Base-by-base conservation (phyloP, 2,888 invertebrate species). In the Folsomia manolachei region DNA sequence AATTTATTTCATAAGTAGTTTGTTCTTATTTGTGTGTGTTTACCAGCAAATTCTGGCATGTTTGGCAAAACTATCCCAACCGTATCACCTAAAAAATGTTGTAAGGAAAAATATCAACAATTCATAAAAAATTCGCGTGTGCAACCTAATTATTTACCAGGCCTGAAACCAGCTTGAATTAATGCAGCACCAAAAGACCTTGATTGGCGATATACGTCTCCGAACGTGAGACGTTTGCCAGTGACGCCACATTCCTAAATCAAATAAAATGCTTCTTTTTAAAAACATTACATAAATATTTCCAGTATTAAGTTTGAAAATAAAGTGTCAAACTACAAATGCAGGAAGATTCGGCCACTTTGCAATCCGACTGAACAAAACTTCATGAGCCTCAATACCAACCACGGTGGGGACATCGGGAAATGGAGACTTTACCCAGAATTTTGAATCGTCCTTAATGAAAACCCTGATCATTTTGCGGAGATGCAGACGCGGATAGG, bases 11-110 rank as follows among this genome's bases (percentile, higher is more conserved):
- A n/a, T n/a, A n/a, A n/a, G n/a, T n/a, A n/a, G n/a, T n/a, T n/a
- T n/a, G n/a, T n/a, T n/a, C n/a, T n/a, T n/a, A n/a, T n/a, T n/a
- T n/a, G n/a, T n/a, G n/a, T n/a, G n/a, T n/a, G n/a, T n/a, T n/a
- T n/a, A n/a, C n/a, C n/a, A n/a, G n/a, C n/a, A n/a, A 79, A 82
- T 67, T 82, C 82, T 11, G 80, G 79, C n/a, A 80, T 68, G 69
- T 82, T 82, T 23, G 82, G 82, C 9, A 79, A 70, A 9, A 81
- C 75, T 24, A 82, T 68, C 7, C 78, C 81, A 61, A 81, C 69
- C 7, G 80, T 80, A 51, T 82, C 77, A 7, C 76, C 76, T 64
- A 27, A 11, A 63, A 24, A 63, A 7, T 24, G n/a, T 26, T 26
- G 24, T 63, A 25, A 25, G 9, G 11, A 19, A 25, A 63, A 63